Conservation (phyloP, 1,140 invertebrate species). For the Leptinotarsa defecta region DNA sequence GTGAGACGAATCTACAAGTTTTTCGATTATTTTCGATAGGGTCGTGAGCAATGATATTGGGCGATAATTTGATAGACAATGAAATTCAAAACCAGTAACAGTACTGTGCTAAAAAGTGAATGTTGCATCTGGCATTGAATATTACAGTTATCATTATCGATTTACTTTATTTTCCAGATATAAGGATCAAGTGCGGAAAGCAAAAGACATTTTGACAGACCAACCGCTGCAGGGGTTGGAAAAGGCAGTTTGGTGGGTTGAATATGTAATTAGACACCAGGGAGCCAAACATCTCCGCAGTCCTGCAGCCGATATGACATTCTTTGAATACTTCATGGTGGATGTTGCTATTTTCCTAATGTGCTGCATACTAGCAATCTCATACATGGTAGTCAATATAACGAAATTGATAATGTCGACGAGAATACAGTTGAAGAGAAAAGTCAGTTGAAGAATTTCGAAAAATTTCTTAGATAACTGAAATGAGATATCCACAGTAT, state of each 20-base stretch:
- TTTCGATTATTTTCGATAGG: too few relatives aligned
- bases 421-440: background rate
- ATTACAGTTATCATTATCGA: too few relatives aligned
- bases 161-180: slow-evolving; percentile 30
- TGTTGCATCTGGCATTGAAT: too few relatives aligned
- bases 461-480: slow-evolving; percentile 39
- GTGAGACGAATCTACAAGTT: too few relatives aligned
- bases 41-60: too few relatives aligned
- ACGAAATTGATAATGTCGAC: background rate
- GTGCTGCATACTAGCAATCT: background rate
- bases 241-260: slow-evolving; percentile 66
- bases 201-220: slow-evolving; percentile 52
- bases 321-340: slow-evolving; percentile 38
- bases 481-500: too few relatives aligned
- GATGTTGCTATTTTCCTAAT: slow-evolving; percentile 26
- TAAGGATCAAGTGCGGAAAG: slow-evolving; percentile 34
- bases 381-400: background rate
- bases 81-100: too few relatives aligned
- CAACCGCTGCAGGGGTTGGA: slow-evolving; percentile 60
- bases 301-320: slow-evolving; percentile 48
- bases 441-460: slow-evolving; percentile 58
- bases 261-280: slow-evolving; percentile 64
- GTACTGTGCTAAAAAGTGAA: too few relatives aligned
- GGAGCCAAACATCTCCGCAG: slow-evolving; percentile 60
- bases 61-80: too few relatives aligned